These are phyloP conservation scores for Erpornis zantholeuca DNA, from an alignment of 2,113 vertebrate genomes.

Conservation along the genomic window DNA sequence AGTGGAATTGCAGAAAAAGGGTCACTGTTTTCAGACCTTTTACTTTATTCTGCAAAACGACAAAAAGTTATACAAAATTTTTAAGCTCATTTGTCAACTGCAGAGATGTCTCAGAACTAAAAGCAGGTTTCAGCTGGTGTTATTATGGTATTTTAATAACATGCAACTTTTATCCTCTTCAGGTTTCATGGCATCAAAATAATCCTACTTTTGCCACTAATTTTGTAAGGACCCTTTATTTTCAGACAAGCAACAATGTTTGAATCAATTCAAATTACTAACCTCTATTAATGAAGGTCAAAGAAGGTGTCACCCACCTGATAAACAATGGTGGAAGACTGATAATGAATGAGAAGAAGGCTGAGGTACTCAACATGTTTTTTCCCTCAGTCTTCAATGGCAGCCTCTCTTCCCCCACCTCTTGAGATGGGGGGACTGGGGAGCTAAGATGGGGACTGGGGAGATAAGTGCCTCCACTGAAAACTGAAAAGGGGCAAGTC, in stretches of 20 bases:
- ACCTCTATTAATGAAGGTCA: background rate
- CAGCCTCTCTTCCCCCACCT: background rate
- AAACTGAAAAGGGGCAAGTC: background rate
- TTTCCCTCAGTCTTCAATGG: background rate
- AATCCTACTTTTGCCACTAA: background rate
- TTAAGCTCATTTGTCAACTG: background rate
- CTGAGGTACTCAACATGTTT: background rate
- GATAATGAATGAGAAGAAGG: background rate
- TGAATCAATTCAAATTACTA: background rate
- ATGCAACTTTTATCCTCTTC: background rate
- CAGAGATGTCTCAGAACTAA: background rate
- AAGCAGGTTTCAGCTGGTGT: background rate
- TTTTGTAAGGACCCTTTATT: background rate
- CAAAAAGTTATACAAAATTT: background rate
- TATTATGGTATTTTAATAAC: background rate
- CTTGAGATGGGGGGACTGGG: rapidly evolving
- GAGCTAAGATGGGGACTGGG: background rate
- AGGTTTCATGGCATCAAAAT: background rate
- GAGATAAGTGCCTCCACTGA: background rate
- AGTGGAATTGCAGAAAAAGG: background rate
- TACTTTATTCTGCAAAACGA: background rate
- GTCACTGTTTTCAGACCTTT: background rate
- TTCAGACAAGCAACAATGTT: background rate
- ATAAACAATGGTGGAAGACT: background rate
- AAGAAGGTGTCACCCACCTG: background rate